Evolutionary conservation across 2,888 invertebrate genomes (phyloP), one percentile per base, ranked within the genome.

Genomic region (Sepioteuthis lessoniana): DNA sequence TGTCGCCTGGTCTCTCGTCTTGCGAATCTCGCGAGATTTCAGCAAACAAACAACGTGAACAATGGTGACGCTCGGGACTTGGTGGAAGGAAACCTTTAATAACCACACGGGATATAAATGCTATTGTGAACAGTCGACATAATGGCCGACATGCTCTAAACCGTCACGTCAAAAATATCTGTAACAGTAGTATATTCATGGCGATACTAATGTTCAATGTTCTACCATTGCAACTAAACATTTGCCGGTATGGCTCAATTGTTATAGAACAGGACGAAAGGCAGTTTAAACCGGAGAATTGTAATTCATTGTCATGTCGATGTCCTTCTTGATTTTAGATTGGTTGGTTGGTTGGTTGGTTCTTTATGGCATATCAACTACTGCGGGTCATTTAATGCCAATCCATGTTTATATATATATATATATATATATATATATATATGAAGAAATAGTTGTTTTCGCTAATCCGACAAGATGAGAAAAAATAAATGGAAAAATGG

Each of bases 41-140:
- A 25, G 76, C 76, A 76, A 76, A 76, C 76, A 76, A 76, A 76
- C 76, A 76, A 76, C 76, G 76, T 76, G n/a, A 76, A 76, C 76
- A 76, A 76, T 76, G 76, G 76, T 35, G 76, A 76, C 76, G 76
- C 76, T 10, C 3, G 76, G 76, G 76, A 76, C 13, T 76, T 35
- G 10, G 76, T 76, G n/a, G n/a, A 76, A 76, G 76, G n/a, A 76
- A 76, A 76, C 76, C n/a, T 76, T 76, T 76, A 76, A 76, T 76
- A 35, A 35, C n/a, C 76, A n/a, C 76, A 35, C 35, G n/a, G 76
- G 76, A 35, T n/a, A n/a, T n/a, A 76, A 76, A 28, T 60, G 5
- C 60, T 31, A 60, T 60, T 60, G 60, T 31, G 31, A 60, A 76
- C n/a, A 76, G 76, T 76, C 76, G 76, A 16, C 19, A 76, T 76